Evolutionary conservation across 2,113 vertebrate species (phyloP).

Genomic region (Prietella phreatophila): DNA sequence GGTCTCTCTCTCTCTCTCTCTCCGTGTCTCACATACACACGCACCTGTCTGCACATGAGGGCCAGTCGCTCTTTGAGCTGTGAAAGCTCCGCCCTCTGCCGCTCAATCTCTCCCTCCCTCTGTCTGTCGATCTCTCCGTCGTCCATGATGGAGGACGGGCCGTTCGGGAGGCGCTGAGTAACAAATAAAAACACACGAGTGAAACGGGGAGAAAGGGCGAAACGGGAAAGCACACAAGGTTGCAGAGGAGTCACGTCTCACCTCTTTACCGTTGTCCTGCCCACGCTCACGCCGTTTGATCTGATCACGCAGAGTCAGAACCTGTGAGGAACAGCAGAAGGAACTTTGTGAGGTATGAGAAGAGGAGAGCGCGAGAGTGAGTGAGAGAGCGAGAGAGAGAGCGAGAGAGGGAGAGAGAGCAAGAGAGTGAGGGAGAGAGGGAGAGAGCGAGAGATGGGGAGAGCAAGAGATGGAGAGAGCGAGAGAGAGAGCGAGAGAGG

Average conservation of each 20-base stretch:
- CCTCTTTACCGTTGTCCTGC: slow-evolving; percentile 75
- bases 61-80: slow-evolving; percentile 87
- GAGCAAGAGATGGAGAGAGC: too few relatives aligned
- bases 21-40: slow-evolving; percentile 15
- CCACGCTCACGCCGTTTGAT: slow-evolving; percentile 76
- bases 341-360: background rate
- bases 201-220: background rate
- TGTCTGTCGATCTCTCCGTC: slow-evolving; percentile 68
- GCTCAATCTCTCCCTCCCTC: slow-evolving; percentile 82
- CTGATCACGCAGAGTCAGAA: slow-evolving; percentile 72
- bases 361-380: slow-evolving; percentile 21
- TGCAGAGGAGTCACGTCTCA: slow-evolving; percentile 51
- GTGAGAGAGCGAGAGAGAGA: background rate
- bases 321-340: slow-evolving; percentile 55
- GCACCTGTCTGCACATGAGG: slow-evolving; percentile 84
- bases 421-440: too few relatives aligned
- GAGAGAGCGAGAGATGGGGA: too few relatives aligned
- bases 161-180: slow-evolving; percentile 80
- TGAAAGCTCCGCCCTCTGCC: slow-evolving; percentile 82
- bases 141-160: slow-evolving; percentile 73
- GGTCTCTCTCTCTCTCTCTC: background rate
- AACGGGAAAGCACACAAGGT: background rate
- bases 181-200: background rate
- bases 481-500: too few relatives aligned
- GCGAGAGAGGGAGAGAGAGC: too few relatives aligned